Evolutionary conservation across 2,888 invertebrate species (phyloP).

Genomic region (Girardia tigrina): DNA sequence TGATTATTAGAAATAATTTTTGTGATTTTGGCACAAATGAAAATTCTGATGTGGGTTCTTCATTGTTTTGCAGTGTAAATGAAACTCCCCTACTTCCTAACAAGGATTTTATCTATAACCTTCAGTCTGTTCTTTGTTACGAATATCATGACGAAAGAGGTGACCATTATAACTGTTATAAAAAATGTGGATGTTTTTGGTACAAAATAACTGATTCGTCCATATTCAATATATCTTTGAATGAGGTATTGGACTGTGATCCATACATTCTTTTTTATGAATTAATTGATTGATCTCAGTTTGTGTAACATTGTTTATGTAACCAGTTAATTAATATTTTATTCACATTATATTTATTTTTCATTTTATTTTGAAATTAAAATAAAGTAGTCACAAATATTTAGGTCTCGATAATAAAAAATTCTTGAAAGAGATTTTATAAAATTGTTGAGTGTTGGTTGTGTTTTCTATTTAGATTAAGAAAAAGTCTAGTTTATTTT

Average conservation of each 20-base stretch:
- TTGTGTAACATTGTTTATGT: too few relatives aligned
- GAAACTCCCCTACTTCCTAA: background rate
- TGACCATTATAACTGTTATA: background rate
- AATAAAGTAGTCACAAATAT: too few relatives aligned
- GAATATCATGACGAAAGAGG: background rate
- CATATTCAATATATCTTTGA: background rate
- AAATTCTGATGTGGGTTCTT: background rate
- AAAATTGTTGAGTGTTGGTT: too few relatives aligned
- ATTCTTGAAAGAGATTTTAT: too few relatives aligned
- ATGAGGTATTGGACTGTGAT: background rate
- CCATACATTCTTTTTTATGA: constrained; percentile 3
- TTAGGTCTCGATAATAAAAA: too few relatives aligned
- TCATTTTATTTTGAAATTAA: too few relatives aligned
- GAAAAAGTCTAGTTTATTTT: too few relatives aligned
- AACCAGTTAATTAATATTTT: too few relatives aligned
- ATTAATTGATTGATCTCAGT: too few relatives aligned
- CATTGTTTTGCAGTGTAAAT: background rate
- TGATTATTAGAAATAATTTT: background rate
- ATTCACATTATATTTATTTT: too few relatives aligned
- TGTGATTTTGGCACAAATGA: background rate
- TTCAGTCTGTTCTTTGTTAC: background rate
- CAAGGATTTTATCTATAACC: background rate
- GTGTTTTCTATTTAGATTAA: too few relatives aligned
- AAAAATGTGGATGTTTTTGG: background rate
- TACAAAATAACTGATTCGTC: background rate